A percentile compares a stretch with the other conserved stretches of the same genome.
Conservation (phyloP, 2,113 vertebrate species). For the Pitta sordida region DNA sequence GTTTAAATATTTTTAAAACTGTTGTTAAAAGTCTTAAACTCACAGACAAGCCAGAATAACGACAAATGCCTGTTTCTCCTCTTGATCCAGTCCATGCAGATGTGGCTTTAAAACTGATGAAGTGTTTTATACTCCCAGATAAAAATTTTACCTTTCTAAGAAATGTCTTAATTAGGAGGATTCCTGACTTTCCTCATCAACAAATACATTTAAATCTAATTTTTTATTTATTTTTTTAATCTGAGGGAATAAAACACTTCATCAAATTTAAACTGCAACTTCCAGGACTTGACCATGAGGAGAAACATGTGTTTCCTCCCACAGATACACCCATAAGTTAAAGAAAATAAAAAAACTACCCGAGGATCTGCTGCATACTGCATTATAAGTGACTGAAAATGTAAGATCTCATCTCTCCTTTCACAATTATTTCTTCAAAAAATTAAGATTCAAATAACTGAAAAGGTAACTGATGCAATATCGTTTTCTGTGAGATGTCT, state of each 20-base stretch:
- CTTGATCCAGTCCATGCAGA: constrained; percentile 44
- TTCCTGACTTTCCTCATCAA: constrained; percentile 54
- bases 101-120: constrained; percentile 68
- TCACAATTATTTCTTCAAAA: not conserved
- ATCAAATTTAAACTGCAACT: constrained; percentile 57
- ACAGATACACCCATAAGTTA: not conserved
- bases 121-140: constrained; percentile 66
- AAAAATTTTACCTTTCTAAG: constrained; percentile 57
- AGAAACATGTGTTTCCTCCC: constrained; percentile 59
- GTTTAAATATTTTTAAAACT: constrained; percentile 49
- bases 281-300: constrained; percentile 20
- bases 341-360: not conserved
- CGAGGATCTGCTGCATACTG: not conserved
- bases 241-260: constrained; percentile 62
- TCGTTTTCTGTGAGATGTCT: not conserved
- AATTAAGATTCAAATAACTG: not conserved
- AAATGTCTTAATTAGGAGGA: constrained; percentile 56
- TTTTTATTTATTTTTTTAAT: constrained; percentile 62
- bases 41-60: constrained; percentile 35
- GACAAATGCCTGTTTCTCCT: constrained; percentile 51
- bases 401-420: not conserved
- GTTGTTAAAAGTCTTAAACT: constrained; percentile 52
- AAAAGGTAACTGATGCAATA: not conserved
- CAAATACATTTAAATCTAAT: constrained; percentile 44
- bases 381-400: not conserved